A percentile compares a stretch with the other conserved stretches of the same genome.
Conservation (phyloP, 2,797 vertebrate genomes). For the Rhabdophis nuchalis region DNA sequence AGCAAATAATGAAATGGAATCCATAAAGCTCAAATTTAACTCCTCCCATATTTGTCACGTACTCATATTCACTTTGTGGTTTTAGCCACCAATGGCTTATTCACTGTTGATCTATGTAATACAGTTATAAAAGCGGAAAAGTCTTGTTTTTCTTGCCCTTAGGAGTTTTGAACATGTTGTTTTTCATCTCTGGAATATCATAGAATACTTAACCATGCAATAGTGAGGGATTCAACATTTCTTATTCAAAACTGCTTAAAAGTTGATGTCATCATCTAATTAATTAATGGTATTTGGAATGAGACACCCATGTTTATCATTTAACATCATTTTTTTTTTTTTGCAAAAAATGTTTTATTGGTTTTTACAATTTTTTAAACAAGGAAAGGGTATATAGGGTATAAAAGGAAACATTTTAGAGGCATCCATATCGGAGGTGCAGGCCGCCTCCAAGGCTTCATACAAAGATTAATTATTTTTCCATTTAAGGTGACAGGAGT, state of each 20-base stretch:
- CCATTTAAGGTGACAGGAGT: no score
- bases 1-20: neutral
- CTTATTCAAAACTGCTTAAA: constrained; percentile 57
- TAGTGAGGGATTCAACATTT: constrained; percentile 51
- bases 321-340: no score
- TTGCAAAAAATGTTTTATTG: no score
- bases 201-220: constrained; percentile 25
- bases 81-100: neutral
- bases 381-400: no score
- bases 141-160: neutral
- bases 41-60: neutral
- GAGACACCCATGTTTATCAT: constrained; percentile 64
- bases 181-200: constrained; percentile 30
- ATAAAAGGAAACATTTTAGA: no score
- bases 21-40: neutral
- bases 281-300: constrained; percentile 73
- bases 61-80: neutral
- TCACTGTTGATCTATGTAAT: constrained; percentile 7
- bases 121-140: constrained; percentile 49
- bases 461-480: no score
- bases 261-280: constrained; percentile 51
- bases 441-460: no score
- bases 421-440: no score
- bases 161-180: constrained; percentile 22
- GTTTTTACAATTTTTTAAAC: no score